phyloP scores from a whole-genome alignment of 2,888 invertebrate species.

The Cylloceria caligata region DNA sequence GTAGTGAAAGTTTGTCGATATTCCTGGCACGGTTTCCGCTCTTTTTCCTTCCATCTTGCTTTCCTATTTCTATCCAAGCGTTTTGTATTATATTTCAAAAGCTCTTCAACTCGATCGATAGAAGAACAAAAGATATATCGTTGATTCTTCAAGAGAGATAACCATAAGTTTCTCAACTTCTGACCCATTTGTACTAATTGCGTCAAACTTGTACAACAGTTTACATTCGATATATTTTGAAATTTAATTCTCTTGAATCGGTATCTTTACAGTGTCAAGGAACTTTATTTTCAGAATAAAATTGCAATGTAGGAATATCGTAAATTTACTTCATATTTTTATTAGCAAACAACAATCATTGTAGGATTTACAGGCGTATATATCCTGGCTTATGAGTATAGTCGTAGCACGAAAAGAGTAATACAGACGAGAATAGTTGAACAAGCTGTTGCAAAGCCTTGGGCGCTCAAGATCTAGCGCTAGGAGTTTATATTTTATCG shows the following conservation, averaged over 20 bases:
- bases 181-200: no score
- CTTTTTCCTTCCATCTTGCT: constrained; percentile 40
- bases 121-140: not conserved
- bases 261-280: no score
- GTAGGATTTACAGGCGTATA: constrained; percentile 4
- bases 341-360: not conserved
- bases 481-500: constrained; percentile 46
- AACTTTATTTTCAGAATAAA: not conserved
- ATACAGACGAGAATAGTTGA: constrained; percentile 39
- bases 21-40: constrained; percentile 47
- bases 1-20: constrained; percentile 54
- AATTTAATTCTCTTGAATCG: no score
- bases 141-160: not conserved
- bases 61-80: not conserved
- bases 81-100: constrained; percentile 6
- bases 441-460: constrained; percentile 37
- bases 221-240: not conserved
- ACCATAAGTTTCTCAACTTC: not conserved
- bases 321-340: not conserved
- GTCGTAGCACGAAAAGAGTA: constrained; percentile 2
- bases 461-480: not conserved
- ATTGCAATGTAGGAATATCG: not conserved
- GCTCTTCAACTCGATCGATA: constrained; percentile 14
- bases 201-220: not conserved
- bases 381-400: constrained; percentile 1